These are phyloP conservation scores for Drosophila kurseongensis DNA, from an alignment of 1,140 invertebrate genomes.

Conservation along the genomic window DNA sequence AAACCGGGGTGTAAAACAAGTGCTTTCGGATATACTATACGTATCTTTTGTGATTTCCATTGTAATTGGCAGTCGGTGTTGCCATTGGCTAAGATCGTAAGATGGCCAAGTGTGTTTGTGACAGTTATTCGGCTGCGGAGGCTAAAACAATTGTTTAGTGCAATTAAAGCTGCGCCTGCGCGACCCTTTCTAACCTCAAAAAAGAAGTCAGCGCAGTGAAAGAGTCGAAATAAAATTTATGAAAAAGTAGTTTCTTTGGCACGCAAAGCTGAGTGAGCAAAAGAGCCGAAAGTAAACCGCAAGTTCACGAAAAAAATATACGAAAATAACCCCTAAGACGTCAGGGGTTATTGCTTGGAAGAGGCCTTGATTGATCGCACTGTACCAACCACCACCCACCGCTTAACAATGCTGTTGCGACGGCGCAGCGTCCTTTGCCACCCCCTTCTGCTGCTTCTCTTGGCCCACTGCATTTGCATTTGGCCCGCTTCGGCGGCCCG, in stretches of 20 bases:
- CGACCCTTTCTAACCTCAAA: slow-evolving; percentile 70
- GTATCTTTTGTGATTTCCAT: slow-evolving; percentile 62
- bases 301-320: neutral
- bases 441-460: slow-evolving; percentile 56
- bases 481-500: slow-evolving; percentile 63
- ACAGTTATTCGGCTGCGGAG: slow-evolving; percentile 48
- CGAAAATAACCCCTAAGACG: slow-evolving; percentile 51
- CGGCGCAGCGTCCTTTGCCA: slow-evolving; percentile 41
- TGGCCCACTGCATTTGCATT: slow-evolving; percentile 54
- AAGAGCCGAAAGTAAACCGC: slow-evolving; percentile 15
- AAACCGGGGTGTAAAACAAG: slow-evolving; percentile 48
- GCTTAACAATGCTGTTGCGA: slow-evolving; percentile 39
- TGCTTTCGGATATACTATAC: slow-evolving; percentile 18
- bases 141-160: slow-evolving; percentile 44
- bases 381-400: slow-evolving; percentile 1
- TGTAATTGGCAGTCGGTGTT: slow-evolving; percentile 62
- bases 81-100: neutral
- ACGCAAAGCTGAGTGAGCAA: slow-evolving; percentile 65
- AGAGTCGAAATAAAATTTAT: slow-evolving; percentile 64
- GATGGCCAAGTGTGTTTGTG: slow-evolving; percentile 62
- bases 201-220: slow-evolving; percentile 56
- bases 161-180: slow-evolving; percentile 76
- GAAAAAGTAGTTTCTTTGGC: slow-evolving; percentile 65
- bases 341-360: slow-evolving; percentile 44
- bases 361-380: slow-evolving; percentile 33